A percentile compares a stretch with the other conserved stretches of the same genome.
Conservation (phyloP, 2,888 invertebrate genomes). For the Epirrita christyi region DNA sequence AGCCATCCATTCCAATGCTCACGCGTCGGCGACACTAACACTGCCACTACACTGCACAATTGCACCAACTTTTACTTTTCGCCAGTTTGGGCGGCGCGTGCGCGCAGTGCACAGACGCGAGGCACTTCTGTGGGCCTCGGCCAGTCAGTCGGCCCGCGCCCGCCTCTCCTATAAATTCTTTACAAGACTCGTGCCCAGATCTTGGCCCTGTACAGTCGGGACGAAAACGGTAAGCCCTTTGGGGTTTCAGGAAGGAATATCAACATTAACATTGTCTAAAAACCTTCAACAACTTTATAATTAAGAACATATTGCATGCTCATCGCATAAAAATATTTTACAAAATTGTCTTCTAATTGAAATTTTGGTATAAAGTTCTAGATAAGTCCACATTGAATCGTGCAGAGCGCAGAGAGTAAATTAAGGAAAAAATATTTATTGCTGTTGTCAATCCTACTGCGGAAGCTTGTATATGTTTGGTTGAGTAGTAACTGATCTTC, state of each 20-base stretch:
- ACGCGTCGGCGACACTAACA: slow-evolving; percentile 53
- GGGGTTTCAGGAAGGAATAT: too few species aligned
- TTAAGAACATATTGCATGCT: too few species aligned
- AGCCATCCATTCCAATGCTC: slow-evolving; percentile 71
- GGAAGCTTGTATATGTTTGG: too few species aligned
- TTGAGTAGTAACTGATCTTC: too few species aligned
- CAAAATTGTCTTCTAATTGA: too few species aligned
- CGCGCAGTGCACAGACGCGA: slow-evolving; percentile 33
- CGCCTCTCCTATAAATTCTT: slow-evolving; percentile 80
- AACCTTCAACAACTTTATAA: too few species aligned
- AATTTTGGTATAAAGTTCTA: too few species aligned
- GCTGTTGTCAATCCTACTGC: too few species aligned
- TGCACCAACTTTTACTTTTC: slow-evolving; percentile 64
- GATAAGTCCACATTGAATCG: not conserved
- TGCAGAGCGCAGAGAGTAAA: not conserved
- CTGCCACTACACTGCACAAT: slow-evolving; percentile 62
- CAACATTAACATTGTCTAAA: too few species aligned
- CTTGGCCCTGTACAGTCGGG: slow-evolving; percentile 75
- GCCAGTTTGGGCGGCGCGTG: slow-evolving; percentile 39
- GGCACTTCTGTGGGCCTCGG: slow-evolving; percentile 23
- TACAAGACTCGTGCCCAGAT: slow-evolving; percentile 76
- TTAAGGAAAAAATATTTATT: too few species aligned
- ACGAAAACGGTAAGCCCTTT: slow-evolving; percentile 57
- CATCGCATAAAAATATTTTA: too few species aligned
- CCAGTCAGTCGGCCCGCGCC: slow-evolving; percentile 27